Conservation (phyloP, 2,888 invertebrate species). For the Melitaea athalia region DNA sequence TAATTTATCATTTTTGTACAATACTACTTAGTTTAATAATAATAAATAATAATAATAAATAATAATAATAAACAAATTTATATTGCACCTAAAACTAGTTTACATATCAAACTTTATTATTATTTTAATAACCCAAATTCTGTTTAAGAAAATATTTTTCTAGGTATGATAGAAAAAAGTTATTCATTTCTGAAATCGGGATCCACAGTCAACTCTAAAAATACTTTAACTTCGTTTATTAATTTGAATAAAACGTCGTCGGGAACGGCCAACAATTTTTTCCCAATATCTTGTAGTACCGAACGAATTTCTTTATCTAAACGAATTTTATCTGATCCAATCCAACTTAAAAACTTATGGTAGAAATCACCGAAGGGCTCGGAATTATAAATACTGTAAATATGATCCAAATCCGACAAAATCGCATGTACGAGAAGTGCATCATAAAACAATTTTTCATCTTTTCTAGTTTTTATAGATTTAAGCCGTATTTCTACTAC, state of each 20-base stretch:
- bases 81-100: no score
- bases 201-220: slow-evolving; percentile 61
- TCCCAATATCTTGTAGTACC: slow-evolving; percentile 49
- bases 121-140: not conserved
- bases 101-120: not conserved
- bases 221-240: slow-evolving; percentile 57
- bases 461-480: slow-evolving; percentile 38
- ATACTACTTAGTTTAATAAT: no score
- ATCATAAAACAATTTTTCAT: slow-evolving; percentile 48
- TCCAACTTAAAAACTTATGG: slow-evolving; percentile 47
- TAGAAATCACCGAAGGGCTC: slow-evolving; percentile 56
- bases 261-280: slow-evolving; percentile 43
- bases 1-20: no score
- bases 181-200: slow-evolving; percentile 33
- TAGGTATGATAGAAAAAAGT: not conserved
- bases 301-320: slow-evolving; percentile 45
- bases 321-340: slow-evolving; percentile 38
- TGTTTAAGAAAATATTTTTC: not conserved
- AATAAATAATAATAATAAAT: no score
- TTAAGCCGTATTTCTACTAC: slow-evolving; percentile 51
- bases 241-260: slow-evolving; percentile 54
- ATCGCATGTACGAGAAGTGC: slow-evolving; percentile 56
- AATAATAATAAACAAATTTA: no score
- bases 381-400: slow-evolving; percentile 50
- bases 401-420: slow-evolving; percentile 65